Evolutionary conservation across 1,140 invertebrate genomes (phyloP).

Genomic region (Drosophila triauraria): DNA sequence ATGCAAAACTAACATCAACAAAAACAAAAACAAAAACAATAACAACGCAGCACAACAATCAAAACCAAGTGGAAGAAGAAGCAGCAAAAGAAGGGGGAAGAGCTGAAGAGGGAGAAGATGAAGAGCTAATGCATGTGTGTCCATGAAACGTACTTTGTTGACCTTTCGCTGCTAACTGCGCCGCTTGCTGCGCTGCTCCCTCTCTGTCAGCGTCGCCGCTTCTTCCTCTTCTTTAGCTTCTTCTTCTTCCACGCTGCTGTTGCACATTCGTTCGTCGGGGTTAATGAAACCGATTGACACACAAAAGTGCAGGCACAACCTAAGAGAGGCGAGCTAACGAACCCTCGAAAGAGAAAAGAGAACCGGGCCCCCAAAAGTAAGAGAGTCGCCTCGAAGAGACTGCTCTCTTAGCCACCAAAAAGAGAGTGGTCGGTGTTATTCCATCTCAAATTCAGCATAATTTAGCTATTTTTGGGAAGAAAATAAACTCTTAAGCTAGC

Average conservation of each 20-base stretch:
- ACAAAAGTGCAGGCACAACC: slow-evolving; percentile 68
- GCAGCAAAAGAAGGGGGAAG: neutral
- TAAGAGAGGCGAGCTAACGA: slow-evolving; percentile 5
- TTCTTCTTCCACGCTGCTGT: slow-evolving; percentile 21
- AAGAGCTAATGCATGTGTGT: slow-evolving; percentile 32
- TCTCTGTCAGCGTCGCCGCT: neutral
- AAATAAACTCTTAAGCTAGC: neutral
- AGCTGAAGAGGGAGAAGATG: slow-evolving; percentile 8
- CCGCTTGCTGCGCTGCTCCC: slow-evolving; percentile 5
- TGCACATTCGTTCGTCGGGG: slow-evolving; percentile 64
- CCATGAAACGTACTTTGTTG: slow-evolving; percentile 72
- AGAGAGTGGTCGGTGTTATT: neutral
- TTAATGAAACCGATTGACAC: slow-evolving; percentile 85
- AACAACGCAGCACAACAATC: slow-evolving; percentile 17
- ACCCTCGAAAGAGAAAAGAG: slow-evolving; percentile 11
- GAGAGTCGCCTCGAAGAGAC: neutral
- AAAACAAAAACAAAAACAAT: slow-evolving; percentile 12
- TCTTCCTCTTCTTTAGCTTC: slow-evolving; percentile 3
- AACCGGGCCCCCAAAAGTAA: slow-evolving; percentile 2
- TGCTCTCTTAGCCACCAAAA: no score
- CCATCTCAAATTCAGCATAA: neutral
- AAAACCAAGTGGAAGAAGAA: slow-evolving; percentile 10
- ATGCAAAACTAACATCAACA: slow-evolving; percentile 9
- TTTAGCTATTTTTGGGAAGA: accelerated
- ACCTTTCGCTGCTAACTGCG: slow-evolving; percentile 58